phyloP scores from a whole-genome alignment of 2,113 vertebrate species.

The Tretioscincus oriximinensis region DNA sequence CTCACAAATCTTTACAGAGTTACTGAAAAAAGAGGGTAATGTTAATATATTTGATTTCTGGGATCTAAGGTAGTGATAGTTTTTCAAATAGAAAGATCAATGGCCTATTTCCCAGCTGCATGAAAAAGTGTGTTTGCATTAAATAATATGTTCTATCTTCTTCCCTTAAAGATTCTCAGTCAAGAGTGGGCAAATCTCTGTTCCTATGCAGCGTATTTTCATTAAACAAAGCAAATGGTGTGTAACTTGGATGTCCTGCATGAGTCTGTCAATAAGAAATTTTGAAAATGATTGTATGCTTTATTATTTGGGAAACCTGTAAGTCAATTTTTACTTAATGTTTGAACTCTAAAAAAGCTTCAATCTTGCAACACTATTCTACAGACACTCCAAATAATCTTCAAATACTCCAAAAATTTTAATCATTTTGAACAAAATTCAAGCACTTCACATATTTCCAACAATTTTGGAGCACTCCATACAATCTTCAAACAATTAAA shows the following conservation, averaged over 20 bases:
- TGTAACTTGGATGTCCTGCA: neutral
- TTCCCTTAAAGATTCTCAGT: neutral
- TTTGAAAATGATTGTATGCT: neutral
- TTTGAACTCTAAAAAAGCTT: neutral
- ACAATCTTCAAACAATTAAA: too few relatives aligned
- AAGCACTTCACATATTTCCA: too few relatives aligned
- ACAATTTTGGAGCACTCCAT: too few relatives aligned
- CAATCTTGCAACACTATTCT: too few relatives aligned
- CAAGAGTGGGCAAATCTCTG: slow-evolving; percentile 10
- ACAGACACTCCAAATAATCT: too few relatives aligned
- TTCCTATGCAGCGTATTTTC: slow-evolving; percentile 34
- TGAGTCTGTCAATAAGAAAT: neutral
- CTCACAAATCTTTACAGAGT: neutral
- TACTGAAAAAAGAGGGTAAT: neutral
- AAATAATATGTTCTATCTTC: neutral
- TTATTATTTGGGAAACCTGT: neutral
- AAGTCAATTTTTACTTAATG: neutral
- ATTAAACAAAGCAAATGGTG: slow-evolving; percentile 51
- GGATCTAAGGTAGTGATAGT: neutral
- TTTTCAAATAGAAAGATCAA: neutral
- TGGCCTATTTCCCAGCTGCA: neutral
- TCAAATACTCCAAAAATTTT: too few relatives aligned
- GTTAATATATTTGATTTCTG: neutral
- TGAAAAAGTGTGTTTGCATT: neutral
- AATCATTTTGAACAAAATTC: too few relatives aligned